Conservation (phyloP, 2,113 vertebrate species). For the Seriola quinqueradiata region DNA sequence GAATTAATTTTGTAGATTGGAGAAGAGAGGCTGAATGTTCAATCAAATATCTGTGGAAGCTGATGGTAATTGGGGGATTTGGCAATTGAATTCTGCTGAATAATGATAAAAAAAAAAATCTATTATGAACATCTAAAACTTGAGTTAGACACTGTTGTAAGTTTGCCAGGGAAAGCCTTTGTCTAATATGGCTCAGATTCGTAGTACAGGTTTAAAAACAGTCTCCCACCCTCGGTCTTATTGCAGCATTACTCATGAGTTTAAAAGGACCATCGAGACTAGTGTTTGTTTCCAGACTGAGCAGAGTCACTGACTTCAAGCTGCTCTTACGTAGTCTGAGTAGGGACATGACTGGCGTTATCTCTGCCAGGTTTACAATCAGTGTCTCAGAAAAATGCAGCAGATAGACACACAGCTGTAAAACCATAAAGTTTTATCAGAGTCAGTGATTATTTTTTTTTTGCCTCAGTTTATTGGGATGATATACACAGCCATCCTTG, state of each 20-base stretch:
- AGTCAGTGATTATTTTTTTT: constrained; percentile 3
- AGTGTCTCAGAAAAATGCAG: constrained; percentile 5
- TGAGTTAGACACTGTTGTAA: background rate
- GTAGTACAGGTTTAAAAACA: background rate
- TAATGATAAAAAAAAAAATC: constrained; percentile 39
- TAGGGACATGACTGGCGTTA: constrained; percentile 15
- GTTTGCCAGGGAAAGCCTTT: constrained; percentile 13
- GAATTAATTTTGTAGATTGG: constrained; percentile 67
- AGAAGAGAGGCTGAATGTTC: constrained; percentile 49
- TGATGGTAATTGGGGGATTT: constrained; percentile 49
- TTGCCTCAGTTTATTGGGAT: constrained; percentile 33
- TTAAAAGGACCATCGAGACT: constrained; percentile 22
- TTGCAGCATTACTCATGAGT: constrained; percentile 7
- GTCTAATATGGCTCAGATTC: constrained; percentile 3
- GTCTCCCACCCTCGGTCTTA: background rate
- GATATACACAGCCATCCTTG: background rate
- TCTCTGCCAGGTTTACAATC: constrained; percentile 11
- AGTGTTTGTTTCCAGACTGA: constrained; percentile 41
- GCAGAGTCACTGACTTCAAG: constrained; percentile 24
- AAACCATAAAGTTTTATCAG: constrained; percentile 64
- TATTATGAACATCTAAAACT: constrained; percentile 23
- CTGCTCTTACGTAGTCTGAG: constrained; percentile 29
- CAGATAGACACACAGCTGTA: constrained; percentile 39
- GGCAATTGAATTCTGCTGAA: constrained; percentile 56
- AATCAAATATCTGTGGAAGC: constrained; percentile 56